These are phyloP conservation scores for Enteromius anoplus DNA, from an alignment of 2,797 vertebrate genomes.

Conservation along the genomic window DNA sequence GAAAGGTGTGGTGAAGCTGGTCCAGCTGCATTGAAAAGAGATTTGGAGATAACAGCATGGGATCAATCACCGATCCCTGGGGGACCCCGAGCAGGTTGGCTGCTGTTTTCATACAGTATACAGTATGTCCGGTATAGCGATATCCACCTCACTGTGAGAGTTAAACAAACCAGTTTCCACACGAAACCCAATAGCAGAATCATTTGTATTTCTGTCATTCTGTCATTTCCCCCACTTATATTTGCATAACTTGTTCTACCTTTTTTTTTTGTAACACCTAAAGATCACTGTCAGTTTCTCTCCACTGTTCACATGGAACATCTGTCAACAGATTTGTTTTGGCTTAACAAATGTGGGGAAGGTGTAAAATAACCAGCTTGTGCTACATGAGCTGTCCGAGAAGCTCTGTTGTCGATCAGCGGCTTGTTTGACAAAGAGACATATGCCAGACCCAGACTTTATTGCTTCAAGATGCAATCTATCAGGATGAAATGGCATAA, in stretches of 20 bases:
- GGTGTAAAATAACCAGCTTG: conserved; percentile 25
- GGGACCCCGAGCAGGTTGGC: conserved; percentile 12
- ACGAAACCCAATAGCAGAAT: not conserved
- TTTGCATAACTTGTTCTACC: conserved; percentile 38
- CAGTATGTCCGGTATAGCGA: not conserved
- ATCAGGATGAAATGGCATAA: conserved; percentile 24
- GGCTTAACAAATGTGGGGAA: not conserved
- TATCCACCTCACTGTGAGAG: conserved; percentile 4
- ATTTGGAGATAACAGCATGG: conserved; percentile 45
- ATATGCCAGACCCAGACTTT: conserved; percentile 21
- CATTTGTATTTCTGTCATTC: not conserved
- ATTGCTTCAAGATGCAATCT: conserved; percentile 24
- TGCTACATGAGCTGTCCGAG: conserved; percentile 19
- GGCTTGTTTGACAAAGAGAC: conserved; percentile 29
- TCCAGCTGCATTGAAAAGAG: conserved; percentile 30
- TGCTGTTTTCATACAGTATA: conserved; percentile 24
- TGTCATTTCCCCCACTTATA: conserved; percentile 33
- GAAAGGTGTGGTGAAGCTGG: conserved; percentile 25
- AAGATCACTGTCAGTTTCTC: conserved; percentile 27
- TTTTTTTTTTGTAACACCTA: conserved; percentile 30
- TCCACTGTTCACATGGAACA: conserved; percentile 34
- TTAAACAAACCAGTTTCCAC: not conserved
- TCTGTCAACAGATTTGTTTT: conserved; percentile 45
- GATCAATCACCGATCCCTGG: conserved; percentile 40
- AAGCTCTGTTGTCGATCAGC: conserved; percentile 29